Conservation (phyloP, 2,888 invertebrate species). For the Choreutis nemorana region DNA sequence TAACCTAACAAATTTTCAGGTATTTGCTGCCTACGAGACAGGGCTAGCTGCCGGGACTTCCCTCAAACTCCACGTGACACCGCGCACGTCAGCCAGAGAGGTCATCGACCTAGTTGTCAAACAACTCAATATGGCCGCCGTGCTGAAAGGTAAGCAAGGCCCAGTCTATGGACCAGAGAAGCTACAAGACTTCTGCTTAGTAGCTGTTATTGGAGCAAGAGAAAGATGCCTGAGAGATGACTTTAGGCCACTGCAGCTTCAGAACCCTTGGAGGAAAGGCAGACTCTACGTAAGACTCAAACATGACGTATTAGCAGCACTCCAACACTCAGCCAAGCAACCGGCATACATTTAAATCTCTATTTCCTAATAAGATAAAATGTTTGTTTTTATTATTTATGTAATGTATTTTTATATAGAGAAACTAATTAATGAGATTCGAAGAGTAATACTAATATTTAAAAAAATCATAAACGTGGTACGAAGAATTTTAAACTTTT, state of each 20-base stretch:
- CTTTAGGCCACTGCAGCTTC: conserved; percentile 90
- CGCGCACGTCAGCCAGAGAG: conserved; percentile 91
- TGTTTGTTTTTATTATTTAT: conserved; percentile 7
- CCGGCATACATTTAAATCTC: conserved; percentile 68
- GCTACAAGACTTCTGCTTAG: conserved; percentile 89
- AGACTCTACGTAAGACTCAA: conserved; percentile 91
- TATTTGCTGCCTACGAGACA: conserved; percentile 96
- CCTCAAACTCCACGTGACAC: conserved; percentile 91
- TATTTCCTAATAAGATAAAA: no score
- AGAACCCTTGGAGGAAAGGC: conserved; percentile 96
- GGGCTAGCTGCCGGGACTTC: conserved; percentile 93
- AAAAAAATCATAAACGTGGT: no score
- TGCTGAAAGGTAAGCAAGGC: conserved; percentile 82
- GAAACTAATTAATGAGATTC: conserved; percentile 1
- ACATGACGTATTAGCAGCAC: conserved; percentile 86
- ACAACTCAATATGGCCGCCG: conserved; percentile 93
- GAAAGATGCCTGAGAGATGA: conserved; percentile 95
- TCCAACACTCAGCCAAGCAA: conserved; percentile 87
- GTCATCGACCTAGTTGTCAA: conserved; percentile 95
- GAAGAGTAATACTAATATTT: no score
- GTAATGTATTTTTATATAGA: conserved; percentile 1
- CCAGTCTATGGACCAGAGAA: conserved; percentile 87
- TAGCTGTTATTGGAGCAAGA: conserved; percentile 93
- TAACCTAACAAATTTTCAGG: no score
- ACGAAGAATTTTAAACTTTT: no score